These are phyloP conservation scores for Eupeodes latifasciatus DNA, from an alignment of 2,888 invertebrate genomes.

Conservation along the genomic window DNA sequence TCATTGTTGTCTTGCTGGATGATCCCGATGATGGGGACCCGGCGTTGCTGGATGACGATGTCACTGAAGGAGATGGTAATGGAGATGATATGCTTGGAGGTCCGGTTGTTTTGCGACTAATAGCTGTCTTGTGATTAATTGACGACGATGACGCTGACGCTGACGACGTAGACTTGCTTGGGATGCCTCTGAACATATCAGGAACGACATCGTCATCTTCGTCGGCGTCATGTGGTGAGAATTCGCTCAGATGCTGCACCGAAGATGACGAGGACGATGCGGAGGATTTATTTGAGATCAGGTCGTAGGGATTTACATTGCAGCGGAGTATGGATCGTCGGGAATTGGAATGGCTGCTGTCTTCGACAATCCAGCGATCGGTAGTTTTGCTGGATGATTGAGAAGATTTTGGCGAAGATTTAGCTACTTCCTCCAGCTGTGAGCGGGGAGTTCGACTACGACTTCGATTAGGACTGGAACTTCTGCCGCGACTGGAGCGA, in stretches of 20 bases:
- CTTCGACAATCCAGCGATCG: slow-evolving; percentile 82
- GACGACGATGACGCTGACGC: not conserved
- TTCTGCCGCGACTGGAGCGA: slow-evolving; percentile 84
- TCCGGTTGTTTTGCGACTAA: slow-evolving; percentile 65
- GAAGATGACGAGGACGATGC: slow-evolving; percentile 58
- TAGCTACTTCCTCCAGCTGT: slow-evolving; percentile 82
- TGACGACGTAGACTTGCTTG: slow-evolving; percentile 15
- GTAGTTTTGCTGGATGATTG: slow-evolving; percentile 72
- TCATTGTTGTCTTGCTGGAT: slow-evolving; percentile 63
- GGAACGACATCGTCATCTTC: slow-evolving; percentile 82
- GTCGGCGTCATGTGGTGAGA: slow-evolving; percentile 85
- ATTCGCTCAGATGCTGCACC: slow-evolving; percentile 83
- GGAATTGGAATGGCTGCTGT: slow-evolving; percentile 78
- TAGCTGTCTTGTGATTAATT: slow-evolving; percentile 63
- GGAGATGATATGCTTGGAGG: slow-evolving; percentile 43
- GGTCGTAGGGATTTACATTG: slow-evolving; percentile 93
- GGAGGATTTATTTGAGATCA: slow-evolving; percentile 86
- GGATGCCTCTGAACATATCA: slow-evolving; percentile 78
- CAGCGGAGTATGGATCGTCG: slow-evolving; percentile 92
- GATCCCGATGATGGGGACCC: slow-evolving; percentile 62
- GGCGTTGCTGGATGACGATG: slow-evolving; percentile 77
- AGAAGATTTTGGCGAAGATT: slow-evolving; percentile 47
- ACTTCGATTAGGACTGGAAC: slow-evolving; percentile 86
- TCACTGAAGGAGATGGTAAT: slow-evolving; percentile 53
- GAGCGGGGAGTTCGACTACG: slow-evolving; percentile 84